A percentile compares a stretch with the other conserved stretches of the same genome.
These are phyloP conservation scores for Sebastiscus albofasciatus DNA, from an alignment of 2,797 vertebrate genomes.

Conservation along the genomic window DNA sequence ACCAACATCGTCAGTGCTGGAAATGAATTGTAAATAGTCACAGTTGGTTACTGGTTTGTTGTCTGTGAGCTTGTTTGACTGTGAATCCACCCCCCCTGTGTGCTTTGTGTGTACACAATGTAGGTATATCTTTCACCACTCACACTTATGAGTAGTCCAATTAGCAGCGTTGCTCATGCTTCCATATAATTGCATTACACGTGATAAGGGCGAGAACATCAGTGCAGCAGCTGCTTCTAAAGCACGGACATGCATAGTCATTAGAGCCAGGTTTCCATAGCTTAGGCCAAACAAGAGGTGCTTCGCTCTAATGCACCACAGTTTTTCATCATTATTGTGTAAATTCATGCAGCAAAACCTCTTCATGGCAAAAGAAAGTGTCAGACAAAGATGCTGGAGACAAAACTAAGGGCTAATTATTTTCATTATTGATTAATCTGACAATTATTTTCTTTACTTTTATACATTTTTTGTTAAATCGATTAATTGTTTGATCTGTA, in stretches of 20 bases:
- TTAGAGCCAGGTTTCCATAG: slow-evolving; percentile 21
- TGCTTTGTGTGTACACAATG: slow-evolving; percentile 9
- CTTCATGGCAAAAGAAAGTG: background rate
- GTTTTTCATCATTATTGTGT: slow-evolving; percentile 52
- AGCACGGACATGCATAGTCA: slow-evolving; percentile 30
- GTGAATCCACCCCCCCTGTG: background rate
- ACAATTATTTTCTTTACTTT: rapidly evolving
- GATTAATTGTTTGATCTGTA: rapidly evolving
- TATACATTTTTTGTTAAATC: too few relatives aligned
- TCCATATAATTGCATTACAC: slow-evolving; percentile 25
- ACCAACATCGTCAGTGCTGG: slow-evolving; percentile 40
- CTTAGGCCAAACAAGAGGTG: slow-evolving; percentile 30
- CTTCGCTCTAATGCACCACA: slow-evolving; percentile 31
- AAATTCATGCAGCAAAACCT: slow-evolving; percentile 47
- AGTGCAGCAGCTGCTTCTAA: slow-evolving; percentile 6
- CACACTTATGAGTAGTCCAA: background rate
- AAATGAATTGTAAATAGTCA: slow-evolving; percentile 58
- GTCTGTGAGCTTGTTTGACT: slow-evolving; percentile 23
- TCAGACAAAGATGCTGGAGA: background rate
- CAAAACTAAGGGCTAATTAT: rapidly evolving
- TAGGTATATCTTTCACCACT: slow-evolving; percentile 3
- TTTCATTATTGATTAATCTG: too few relatives aligned
- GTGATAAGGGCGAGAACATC: slow-evolving; percentile 5
- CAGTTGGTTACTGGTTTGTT: slow-evolving; percentile 43
- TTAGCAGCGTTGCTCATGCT: background rate